Conservation (phyloP, 2,888 invertebrate genomes). For the Sminthurides aquaticus region DNA sequence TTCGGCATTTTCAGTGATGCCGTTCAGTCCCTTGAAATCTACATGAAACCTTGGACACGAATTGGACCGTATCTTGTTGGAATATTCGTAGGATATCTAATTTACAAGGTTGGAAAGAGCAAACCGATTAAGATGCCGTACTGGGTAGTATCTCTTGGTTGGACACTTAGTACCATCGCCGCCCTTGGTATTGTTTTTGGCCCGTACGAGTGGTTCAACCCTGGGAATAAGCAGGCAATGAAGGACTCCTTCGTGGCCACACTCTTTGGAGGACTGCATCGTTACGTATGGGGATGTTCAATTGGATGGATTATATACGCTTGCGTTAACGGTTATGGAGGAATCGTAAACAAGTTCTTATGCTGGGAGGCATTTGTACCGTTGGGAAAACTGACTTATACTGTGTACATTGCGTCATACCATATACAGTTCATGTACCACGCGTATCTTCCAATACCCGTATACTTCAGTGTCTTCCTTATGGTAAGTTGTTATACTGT, state of each 20-base stretch:
- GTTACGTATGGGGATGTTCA: conserved; percentile 35
- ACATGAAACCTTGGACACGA: conserved; percentile 41
- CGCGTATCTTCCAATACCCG: not conserved
- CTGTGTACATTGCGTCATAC: conserved; percentile 26
- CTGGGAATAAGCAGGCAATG: not conserved
- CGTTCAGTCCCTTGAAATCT: no score
- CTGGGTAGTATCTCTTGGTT: not conserved
- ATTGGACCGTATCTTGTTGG: conserved; percentile 43
- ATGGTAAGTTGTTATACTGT: conserved; percentile 1
- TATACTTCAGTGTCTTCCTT: conserved; percentile 3
- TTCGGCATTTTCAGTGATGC: no score
- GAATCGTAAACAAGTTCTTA: conserved; percentile 29
- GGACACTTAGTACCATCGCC: conserved; percentile 6
- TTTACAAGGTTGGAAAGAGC: conserved; percentile 14
- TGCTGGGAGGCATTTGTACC: conserved; percentile 32
- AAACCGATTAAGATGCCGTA: not conserved
- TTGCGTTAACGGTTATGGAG: conserved; percentile 42
- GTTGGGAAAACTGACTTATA: conserved; percentile 28
- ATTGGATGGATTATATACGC: conserved; percentile 43
- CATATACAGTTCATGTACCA: conserved; percentile 15
- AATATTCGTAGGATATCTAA: conserved; percentile 39
- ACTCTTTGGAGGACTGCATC: conserved; percentile 38
- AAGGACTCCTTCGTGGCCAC: not conserved
- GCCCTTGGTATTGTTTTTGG: conserved; percentile 13
- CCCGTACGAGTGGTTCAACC: not conserved